These are phyloP conservation scores for Anguilla megastoma DNA, from an alignment of 2,797 vertebrate genomes.

Conservation along the genomic window DNA sequence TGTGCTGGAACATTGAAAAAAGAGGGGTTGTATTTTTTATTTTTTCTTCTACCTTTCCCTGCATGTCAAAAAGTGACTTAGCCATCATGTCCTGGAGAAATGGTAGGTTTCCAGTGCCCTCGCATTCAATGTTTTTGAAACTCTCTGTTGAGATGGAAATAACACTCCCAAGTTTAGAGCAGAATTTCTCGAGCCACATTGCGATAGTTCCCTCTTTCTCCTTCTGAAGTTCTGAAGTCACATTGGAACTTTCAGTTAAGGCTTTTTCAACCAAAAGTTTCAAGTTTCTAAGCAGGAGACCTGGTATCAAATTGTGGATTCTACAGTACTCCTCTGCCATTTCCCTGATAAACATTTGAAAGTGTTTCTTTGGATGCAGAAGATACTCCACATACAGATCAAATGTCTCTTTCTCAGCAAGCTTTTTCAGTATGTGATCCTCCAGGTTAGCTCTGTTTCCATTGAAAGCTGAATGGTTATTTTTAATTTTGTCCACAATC, in stretches of 20 bases:
- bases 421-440: slow-evolving; percentile 51
- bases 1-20: not conserved
- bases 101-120: slow-evolving; percentile 33
- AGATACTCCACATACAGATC: slow-evolving; percentile 51
- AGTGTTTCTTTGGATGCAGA: not conserved
- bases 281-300: not conserved
- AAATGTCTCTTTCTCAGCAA: slow-evolving; percentile 61
- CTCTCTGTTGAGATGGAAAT: slow-evolving; percentile 3
- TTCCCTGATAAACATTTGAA: slow-evolving; percentile 33
- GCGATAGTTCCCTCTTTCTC: not conserved
- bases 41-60: no score
- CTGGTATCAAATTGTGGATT: not conserved
- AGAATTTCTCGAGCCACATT: slow-evolving; percentile 12
- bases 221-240: not conserved
- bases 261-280: not conserved
- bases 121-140: slow-evolving; percentile 41
- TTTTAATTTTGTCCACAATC: slow-evolving; percentile 47
- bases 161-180: not conserved
- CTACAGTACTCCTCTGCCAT: slow-evolving; percentile 25
- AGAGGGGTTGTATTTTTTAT: no score
- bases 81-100: slow-evolving; percentile 17
- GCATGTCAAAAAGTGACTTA: no score
- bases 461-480: slow-evolving; percentile 39
- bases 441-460: slow-evolving; percentile 58
- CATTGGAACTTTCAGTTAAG: not conserved